Evolutionary conservation across 2,888 invertebrate species (phyloP).

Genomic region (Troides helena): DNA sequence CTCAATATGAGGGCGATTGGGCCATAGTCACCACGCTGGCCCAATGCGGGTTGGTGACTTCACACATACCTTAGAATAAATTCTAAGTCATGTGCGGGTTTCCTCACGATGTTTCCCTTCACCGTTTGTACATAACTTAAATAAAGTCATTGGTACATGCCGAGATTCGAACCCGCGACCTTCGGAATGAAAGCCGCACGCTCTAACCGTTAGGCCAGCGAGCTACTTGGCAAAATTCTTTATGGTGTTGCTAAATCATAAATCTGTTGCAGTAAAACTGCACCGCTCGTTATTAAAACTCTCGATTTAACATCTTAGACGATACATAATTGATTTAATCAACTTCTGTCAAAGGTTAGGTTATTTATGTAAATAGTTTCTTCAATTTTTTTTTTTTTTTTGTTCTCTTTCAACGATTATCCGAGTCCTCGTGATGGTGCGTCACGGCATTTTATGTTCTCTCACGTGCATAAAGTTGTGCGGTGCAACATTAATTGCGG

Average conservation of each 20-base stretch:
- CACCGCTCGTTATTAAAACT: conserved; percentile 20
- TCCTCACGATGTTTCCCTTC: too few species aligned
- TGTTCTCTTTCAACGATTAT: not conserved
- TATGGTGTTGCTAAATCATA: conserved; percentile 20
- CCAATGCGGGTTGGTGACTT: too few species aligned
- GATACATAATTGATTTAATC: conserved; percentile 19
- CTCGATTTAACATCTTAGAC: not conserved
- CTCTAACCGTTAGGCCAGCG: too few species aligned
- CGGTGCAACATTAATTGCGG: not conserved
- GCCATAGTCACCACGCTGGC: too few species aligned
- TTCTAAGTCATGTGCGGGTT: too few species aligned
- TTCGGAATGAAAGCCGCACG: too few species aligned
- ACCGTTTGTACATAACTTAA: too few species aligned
- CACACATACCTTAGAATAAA: too few species aligned
- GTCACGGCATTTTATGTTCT: conserved; percentile 5
- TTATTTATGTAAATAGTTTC: conserved; percentile 9
- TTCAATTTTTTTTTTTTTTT: conserved; percentile 2
- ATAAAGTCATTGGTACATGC: too few species aligned
- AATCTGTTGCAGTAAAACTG: conserved; percentile 15
- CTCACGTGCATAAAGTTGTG: not conserved
- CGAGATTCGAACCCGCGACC: too few species aligned
- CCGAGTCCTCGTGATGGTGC: conserved; percentile 5
- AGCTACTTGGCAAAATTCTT: conserved; percentile 5
- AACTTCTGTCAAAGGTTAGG: conserved; percentile 19
- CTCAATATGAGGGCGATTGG: too few species aligned